Evolutionary conservation across 2,113 vertebrate genomes (phyloP).

Genomic region (Chelonoidis abingdonii): DNA sequence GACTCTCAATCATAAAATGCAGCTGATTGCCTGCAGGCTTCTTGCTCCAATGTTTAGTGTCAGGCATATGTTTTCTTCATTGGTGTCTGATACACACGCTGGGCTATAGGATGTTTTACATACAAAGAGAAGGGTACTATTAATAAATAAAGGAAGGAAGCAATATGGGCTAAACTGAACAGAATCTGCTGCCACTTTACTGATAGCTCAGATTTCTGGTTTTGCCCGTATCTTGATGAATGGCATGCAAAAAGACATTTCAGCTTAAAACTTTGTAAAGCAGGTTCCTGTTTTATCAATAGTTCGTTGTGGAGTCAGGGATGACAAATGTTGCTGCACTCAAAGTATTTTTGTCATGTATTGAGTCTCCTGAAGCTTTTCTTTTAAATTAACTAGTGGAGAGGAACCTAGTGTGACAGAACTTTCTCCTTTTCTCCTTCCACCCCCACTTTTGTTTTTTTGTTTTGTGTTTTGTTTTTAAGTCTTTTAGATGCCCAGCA

Average conservation of each 20-base stretch:
- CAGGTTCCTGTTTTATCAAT: constrained; percentile 43
- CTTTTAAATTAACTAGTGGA: constrained; percentile 22
- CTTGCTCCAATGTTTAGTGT: constrained; percentile 39
- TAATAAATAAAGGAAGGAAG: background rate
- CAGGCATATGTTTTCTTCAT: constrained; percentile 23
- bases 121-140: constrained; percentile 15
- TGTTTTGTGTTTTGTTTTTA: background rate
- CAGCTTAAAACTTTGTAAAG: constrained; percentile 50
- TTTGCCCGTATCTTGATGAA: background rate
- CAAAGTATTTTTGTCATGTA: constrained; percentile 21
- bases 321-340: constrained; percentile 62
- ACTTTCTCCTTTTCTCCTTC: background rate
- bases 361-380: constrained; percentile 61
- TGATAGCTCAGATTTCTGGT: background rate
- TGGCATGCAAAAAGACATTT: background rate
- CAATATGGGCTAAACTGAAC: background rate
- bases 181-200: background rate
- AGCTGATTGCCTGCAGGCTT: constrained; percentile 59
- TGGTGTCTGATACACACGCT: background rate
- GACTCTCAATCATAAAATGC: constrained; percentile 42
- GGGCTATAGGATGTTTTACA: constrained; percentile 35
- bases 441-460: background rate
- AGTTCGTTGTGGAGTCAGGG: constrained; percentile 60
- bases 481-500: constrained; percentile 36
- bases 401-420: background rate